Evolutionary conservation across 2,888 invertebrate species (phyloP).

Genomic region (Nomada hirtipes): DNA sequence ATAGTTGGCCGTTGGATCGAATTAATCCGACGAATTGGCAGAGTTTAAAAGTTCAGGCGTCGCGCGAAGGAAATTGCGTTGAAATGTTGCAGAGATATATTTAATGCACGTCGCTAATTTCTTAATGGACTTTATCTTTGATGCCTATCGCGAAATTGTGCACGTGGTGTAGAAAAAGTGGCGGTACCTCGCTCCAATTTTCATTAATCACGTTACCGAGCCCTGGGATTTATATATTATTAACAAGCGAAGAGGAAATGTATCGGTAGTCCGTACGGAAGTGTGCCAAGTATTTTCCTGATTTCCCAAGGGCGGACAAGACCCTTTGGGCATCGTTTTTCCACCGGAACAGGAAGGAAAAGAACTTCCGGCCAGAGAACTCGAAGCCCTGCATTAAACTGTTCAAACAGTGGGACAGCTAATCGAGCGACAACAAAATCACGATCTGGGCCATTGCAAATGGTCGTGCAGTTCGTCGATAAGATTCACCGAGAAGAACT

Average conservation of each 20-base stretch:
- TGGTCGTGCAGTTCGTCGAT: conserved; percentile 10
- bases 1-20: not conserved
- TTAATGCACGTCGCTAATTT: no score
- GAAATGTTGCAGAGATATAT: no score
- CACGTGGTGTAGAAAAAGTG: no score
- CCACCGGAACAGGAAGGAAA: not conserved
- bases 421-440: conserved; percentile 3
- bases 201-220: not conserved
- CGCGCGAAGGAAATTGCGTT: no score
- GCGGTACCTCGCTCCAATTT: not conserved
- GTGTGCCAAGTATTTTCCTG: conserved; percentile 27
- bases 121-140: no score
- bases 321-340: not conserved
- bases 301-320: conserved; percentile 43
- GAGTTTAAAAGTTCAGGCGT: no score
- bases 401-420: not conserved
- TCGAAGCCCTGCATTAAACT: no score
- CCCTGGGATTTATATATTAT: not conserved
- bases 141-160: not conserved
- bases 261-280: not conserved
- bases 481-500: not conserved
- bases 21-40: no score
- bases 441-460: not conserved
- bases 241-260: not conserved
- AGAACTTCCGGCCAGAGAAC: not conserved